These are phyloP conservation scores for Psittacara wagleri DNA, from an alignment of 2,113 vertebrate species.

Conservation along the genomic window DNA sequence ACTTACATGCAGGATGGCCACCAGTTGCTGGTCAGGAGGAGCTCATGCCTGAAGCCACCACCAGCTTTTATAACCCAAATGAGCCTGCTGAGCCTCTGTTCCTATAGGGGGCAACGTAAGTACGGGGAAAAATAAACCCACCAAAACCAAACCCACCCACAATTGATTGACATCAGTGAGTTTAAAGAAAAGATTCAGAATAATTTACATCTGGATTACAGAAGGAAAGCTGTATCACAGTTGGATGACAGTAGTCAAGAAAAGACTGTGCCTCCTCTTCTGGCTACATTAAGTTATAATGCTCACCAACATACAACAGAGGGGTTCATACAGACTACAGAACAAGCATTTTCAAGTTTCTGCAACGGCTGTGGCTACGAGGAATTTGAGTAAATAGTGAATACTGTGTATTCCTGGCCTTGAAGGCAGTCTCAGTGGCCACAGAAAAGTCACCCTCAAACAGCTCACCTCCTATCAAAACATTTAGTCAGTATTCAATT, in stretches of 20 bases:
- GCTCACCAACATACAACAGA: not conserved
- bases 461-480: not conserved
- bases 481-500: not conserved
- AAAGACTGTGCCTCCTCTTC: not conserved
- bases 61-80: not conserved
- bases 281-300: not conserved
- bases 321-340: not conserved
- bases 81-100: not conserved
- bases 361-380: rapidly evolving
- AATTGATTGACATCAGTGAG: not conserved
- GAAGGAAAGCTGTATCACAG: not conserved
- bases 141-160: not conserved
- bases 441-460: not conserved
- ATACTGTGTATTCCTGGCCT: not conserved
- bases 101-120: not conserved
- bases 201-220: not conserved
- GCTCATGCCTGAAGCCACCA: not conserved
- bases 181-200: not conserved
- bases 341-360: rapidly evolving
- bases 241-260: not conserved
- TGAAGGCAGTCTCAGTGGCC: not conserved
- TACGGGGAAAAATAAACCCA: not conserved
- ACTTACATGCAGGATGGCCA: not conserved
- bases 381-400: not conserved
- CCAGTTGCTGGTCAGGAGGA: not conserved